Percentiles rank a stretch among this genome's conserved stretches.
phyloP scores from a whole-genome alignment of 2,113 vertebrate species.

The Myotis brandtii region DNA sequence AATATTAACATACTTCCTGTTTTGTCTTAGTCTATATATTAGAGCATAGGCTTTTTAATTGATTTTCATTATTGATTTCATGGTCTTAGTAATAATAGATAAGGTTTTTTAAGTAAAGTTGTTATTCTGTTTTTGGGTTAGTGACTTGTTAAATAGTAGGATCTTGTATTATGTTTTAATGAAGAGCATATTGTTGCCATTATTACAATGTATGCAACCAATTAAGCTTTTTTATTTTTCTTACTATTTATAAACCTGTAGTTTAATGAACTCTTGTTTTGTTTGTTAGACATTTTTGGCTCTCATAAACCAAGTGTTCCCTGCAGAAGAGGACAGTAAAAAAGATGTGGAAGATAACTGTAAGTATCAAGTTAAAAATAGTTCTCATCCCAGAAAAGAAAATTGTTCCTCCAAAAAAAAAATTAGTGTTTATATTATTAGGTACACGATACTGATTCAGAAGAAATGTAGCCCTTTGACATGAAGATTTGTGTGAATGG shows the following conservation, averaged over 20 bases:
- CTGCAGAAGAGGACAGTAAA: slow-evolving; percentile 96
- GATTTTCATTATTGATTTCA: slow-evolving; percentile 3
- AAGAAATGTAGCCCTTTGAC: neutral
- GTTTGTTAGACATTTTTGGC: slow-evolving; percentile 92
- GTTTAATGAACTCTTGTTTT: slow-evolving; percentile 68
- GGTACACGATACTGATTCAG: neutral
- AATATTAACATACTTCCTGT: neutral
- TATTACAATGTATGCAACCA: neutral
- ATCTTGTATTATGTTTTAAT: slow-evolving; percentile 39
- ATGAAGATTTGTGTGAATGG: neutral
- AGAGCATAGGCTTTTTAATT: neutral
- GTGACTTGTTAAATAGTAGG: neutral
- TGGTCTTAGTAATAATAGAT: neutral
- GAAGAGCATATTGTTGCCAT: neutral
- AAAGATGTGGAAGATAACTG: slow-evolving; percentile 99
- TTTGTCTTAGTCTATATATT: neutral
- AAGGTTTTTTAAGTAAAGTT: slow-evolving; percentile 14
- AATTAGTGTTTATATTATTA: neutral
- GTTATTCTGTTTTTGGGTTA: neutral
- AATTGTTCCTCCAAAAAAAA: neutral
- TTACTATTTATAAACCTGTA: neutral
- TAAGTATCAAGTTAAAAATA: slow-evolving; percentile 85
- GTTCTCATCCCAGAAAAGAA: neutral
- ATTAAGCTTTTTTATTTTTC: slow-evolving; percentile 34
- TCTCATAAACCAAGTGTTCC: slow-evolving; percentile 96